phyloP scores from a whole-genome alignment of 2,113 vertebrate genomes.

The Vulpes vulpes region DNA sequence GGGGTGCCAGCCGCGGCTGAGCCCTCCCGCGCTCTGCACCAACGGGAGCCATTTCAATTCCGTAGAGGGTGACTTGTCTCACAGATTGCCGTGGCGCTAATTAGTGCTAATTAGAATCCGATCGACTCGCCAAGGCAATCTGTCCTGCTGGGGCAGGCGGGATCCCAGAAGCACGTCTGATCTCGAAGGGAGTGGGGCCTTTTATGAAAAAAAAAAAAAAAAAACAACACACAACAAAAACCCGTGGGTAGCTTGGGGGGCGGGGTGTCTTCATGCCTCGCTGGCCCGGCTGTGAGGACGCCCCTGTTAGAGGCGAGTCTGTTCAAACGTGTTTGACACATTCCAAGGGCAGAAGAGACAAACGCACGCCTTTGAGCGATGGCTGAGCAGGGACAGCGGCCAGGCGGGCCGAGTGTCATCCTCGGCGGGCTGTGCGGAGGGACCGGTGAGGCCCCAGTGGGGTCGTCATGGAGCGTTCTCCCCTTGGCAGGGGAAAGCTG shows the following conservation, averaged over 20 bases:
- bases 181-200: neutral
- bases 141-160: slow-evolving; percentile 60
- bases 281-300: neutral
- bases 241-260: neutral
- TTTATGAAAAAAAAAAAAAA: neutral
- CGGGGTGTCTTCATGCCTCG: neutral
- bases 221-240: no score
- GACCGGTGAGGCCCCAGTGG: fast-evolving
- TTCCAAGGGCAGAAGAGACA: neutral
- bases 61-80: neutral
- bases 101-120: slow-evolving; percentile 65
- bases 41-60: neutral
- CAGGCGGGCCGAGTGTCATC: neutral
- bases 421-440: neutral
- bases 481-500: neutral
- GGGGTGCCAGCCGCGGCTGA: fast-evolving
- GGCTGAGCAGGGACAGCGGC: neutral
- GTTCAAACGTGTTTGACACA: neutral
- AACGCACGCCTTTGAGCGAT: fast-evolving
- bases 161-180: neutral
- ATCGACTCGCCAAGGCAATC: slow-evolving; percentile 21
- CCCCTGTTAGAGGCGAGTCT: neutral
- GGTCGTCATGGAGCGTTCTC: neutral
- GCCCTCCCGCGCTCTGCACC: neutral
- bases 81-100: slow-evolving; percentile 2